Evolutionary conservation across 2,797 vertebrate genomes (phyloP).

Genomic region (Serranus cabrilla): DNA sequence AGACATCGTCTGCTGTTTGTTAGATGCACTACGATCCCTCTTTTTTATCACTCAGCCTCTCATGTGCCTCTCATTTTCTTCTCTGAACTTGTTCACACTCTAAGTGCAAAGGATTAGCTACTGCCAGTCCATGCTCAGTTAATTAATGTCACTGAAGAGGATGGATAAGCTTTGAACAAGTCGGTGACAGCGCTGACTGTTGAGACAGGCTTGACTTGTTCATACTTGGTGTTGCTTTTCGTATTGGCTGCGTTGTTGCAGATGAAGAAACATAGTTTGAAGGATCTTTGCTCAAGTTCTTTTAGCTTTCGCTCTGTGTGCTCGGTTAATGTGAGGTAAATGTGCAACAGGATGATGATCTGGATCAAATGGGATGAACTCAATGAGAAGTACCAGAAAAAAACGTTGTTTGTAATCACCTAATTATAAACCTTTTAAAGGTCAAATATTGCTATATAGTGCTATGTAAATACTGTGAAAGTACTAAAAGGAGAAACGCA

Average conservation of each 20-base stretch:
- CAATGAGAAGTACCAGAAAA: not conserved
- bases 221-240: conserved; percentile 6
- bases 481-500: no score
- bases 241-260: not conserved
- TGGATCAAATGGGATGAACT: not conserved
- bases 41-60: conserved; percentile 23
- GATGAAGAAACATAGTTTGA: conserved; percentile 3
- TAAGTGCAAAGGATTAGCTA: conserved; percentile 54
- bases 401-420: no score
- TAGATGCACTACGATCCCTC: not conserved
- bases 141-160: conserved; percentile 64
- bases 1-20: conserved; percentile 36
- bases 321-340: not conserved
- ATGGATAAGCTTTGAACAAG: conserved; percentile 56
- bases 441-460: no score
- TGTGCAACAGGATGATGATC: not conserved
- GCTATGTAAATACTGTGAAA: no score
- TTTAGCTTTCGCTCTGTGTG: not conserved
- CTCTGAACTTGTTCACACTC: conserved; percentile 53
- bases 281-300: not conserved
- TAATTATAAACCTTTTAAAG: no score
- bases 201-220: conserved; percentile 18
- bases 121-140: conserved; percentile 51
- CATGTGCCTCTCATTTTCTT: conserved; percentile 33
- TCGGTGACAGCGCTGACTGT: conserved; percentile 25